Evolutionary conservation across 2,113 vertebrate species (phyloP).

Genomic region (Corydoras maculifer): DNA sequence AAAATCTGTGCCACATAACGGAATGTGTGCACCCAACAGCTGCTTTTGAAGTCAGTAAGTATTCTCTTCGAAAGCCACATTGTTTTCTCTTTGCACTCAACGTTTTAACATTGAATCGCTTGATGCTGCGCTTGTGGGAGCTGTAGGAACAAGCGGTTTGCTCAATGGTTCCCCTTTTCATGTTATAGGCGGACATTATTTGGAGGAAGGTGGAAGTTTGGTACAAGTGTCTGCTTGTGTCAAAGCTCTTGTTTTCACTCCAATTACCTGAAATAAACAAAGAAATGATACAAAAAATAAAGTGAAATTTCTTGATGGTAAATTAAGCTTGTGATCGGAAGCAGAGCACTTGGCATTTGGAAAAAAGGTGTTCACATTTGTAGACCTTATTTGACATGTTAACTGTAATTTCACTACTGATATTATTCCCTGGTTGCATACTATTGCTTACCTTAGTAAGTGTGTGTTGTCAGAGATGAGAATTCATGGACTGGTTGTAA

Average conservation of each 20-base stretch:
- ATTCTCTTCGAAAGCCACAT: conserved; percentile 16
- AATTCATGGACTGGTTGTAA: conserved; percentile 12
- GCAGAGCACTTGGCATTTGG: conserved; percentile 2
- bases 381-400: conserved; percentile 8
- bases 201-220: background rate
- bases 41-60: conserved; percentile 32
- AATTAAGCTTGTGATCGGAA: conserved; percentile 7
- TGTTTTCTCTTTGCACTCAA: conserved; percentile 32
- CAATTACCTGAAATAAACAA: conserved; percentile 14
- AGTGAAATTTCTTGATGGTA: conserved; percentile 11
- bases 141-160: conserved; percentile 18
- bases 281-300: background rate
- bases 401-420: conserved; percentile 20
- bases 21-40: conserved; percentile 18
- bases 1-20: conserved; percentile 22
- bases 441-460: background rate
- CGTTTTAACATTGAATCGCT: conserved; percentile 2
- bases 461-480: conserved; percentile 12
- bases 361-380: conserved; percentile 15
- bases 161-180: conserved; percentile 2
- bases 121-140: conserved; percentile 6
- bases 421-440: conserved; percentile 20
- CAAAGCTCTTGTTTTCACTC: conserved; percentile 27
- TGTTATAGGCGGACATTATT: conserved; percentile 17
- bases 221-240: conserved; percentile 5